Evolutionary conservation across 1,140 invertebrate genomes (phyloP).

Genomic region (Arion vulgaris): DNA sequence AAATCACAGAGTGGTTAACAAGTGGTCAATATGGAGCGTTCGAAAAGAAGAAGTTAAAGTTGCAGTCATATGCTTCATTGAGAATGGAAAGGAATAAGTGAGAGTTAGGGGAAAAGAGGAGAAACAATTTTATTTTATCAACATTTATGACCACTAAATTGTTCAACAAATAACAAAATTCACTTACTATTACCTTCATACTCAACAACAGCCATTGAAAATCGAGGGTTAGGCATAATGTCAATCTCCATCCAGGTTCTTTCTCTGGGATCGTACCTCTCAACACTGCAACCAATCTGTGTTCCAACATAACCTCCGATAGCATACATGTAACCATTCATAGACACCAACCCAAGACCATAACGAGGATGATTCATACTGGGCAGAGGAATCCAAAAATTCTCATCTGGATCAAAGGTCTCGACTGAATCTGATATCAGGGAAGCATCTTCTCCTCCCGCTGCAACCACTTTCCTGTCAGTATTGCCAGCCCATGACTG

Average conservation of each 20-base stretch:
- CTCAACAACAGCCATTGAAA: slow-evolving; percentile 91
- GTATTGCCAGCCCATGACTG: slow-evolving; percentile 50
- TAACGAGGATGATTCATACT: slow-evolving; percentile 87
- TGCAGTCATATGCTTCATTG: too few relatives aligned
- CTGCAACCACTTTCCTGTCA: slow-evolving; percentile 56
- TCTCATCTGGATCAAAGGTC: slow-evolving; percentile 84
- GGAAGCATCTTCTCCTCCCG: slow-evolving; percentile 79
- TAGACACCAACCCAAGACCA: slow-evolving; percentile 90
- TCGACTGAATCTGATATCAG: slow-evolving; percentile 91
- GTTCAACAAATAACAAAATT: not conserved
- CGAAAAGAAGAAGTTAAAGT: too few relatives aligned
- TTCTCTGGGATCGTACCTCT: slow-evolving; percentile 85
- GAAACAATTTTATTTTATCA: too few relatives aligned
- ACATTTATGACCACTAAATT: too few relatives aligned
- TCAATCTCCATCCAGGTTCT: slow-evolving; percentile 85
- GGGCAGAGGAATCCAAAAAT: slow-evolving; percentile 77
- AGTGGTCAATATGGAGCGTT: too few relatives aligned
- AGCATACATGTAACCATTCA: slow-evolving; percentile 87
- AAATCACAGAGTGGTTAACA: too few relatives aligned
- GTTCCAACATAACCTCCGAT: slow-evolving; percentile 94
- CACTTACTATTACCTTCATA: slow-evolving; percentile 75
- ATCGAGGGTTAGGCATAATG: slow-evolving; percentile 83
- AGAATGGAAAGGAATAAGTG: too few relatives aligned
- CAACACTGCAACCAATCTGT: slow-evolving; percentile 89
- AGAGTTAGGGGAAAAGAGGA: too few relatives aligned